Evolutionary conservation across 2,888 invertebrate species (phyloP).

Genomic region (Mylabris sibirica): DNA sequence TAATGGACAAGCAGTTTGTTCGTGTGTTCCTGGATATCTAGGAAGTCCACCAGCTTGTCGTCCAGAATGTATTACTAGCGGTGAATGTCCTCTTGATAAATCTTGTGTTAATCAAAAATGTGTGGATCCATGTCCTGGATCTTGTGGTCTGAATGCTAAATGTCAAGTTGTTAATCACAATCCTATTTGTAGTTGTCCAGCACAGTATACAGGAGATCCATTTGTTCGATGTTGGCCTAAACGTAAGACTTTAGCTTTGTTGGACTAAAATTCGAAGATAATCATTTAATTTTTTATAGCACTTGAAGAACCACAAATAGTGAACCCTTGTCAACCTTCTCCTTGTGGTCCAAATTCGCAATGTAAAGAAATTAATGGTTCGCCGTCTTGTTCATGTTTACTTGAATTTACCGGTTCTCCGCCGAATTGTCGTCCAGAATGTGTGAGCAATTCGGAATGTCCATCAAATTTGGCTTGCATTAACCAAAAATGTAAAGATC

Average conservation of each 20-base stretch:
- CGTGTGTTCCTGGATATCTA: slow-evolving; percentile 72
- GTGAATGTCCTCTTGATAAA: slow-evolving; percentile 62
- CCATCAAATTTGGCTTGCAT: slow-evolving; percentile 77
- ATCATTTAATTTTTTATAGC: slow-evolving; percentile 27
- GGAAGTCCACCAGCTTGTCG: slow-evolving; percentile 77
- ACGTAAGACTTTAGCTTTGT: slow-evolving; percentile 43
- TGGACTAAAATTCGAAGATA: background rate
- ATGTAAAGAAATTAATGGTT: slow-evolving; percentile 68
- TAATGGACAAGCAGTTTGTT: slow-evolving; percentile 74
- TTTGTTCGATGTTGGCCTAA: slow-evolving; percentile 61
- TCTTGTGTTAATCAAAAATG: slow-evolving; percentile 69
- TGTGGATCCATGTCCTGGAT: slow-evolving; percentile 73
- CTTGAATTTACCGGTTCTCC: slow-evolving; percentile 73
- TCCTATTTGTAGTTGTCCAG: slow-evolving; percentile 74
- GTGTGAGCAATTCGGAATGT: slow-evolving; percentile 75
- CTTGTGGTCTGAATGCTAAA: slow-evolving; percentile 72
- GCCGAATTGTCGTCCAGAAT: slow-evolving; percentile 67
- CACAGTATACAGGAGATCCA: slow-evolving; percentile 74
- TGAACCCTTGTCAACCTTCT: slow-evolving; percentile 59
- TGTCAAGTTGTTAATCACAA: slow-evolving; percentile 76
- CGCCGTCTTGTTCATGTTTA: slow-evolving; percentile 78
- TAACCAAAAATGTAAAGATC: slow-evolving; percentile 77
- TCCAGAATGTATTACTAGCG: slow-evolving; percentile 76
- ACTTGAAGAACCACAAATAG: slow-evolving; percentile 39
- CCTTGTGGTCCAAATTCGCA: slow-evolving; percentile 61